Evolutionary conservation across 2,113 vertebrate genomes (phyloP), one percentile per base, ranked within the genome.

Genomic region (Polypterus senegalus): DNA sequence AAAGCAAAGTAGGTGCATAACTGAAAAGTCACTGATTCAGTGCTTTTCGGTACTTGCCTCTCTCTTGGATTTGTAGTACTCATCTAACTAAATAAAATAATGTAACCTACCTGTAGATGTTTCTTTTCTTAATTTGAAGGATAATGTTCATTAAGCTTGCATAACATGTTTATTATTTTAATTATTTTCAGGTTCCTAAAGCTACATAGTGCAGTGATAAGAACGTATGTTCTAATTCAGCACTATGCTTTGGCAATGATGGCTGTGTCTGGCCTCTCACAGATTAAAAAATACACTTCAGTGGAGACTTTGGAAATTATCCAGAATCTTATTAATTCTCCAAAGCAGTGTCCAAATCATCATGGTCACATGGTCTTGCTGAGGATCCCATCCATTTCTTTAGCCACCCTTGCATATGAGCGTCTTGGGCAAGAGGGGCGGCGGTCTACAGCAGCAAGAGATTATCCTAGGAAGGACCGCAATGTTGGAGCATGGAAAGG

Each of bases 351-450:
- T 64, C 84, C 90, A 46, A 81, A 87, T 27, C 88, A 81, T 57
- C 95, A 97, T 1, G 96, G 96, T 53, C 89, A 93, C 77, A 99
- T 99, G 96, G 89, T 99, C 4, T 81, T 99, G 68, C 76, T 99
- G 76, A 85, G 96, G 49, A 92, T 98, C 70, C 94, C 96, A 3
- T 97, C 92, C 44, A 71, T 84, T 47, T 88, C 91, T 0, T 81
- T 99, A 78, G 96, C 93, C 4, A 79, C 81, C 0, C 86, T 94
- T 75, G 93, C 96, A 10, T 93, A 93, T 43, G 86, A 91, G 66
- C 85, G 92, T 3, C 86, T 99, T 6, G 83, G 83, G 55, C 88
- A 86, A 3, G 91, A 85, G 95, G 62, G 88, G 10, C 87, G 88
- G 47, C 81, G 91, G 92, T 55, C 82, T 99, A 59, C 91, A 96